Evolutionary conservation across 2,888 invertebrate species (phyloP), one percentile per base, ranked within the genome.

Genomic region (Agonopterix subpropinquella): DNA sequence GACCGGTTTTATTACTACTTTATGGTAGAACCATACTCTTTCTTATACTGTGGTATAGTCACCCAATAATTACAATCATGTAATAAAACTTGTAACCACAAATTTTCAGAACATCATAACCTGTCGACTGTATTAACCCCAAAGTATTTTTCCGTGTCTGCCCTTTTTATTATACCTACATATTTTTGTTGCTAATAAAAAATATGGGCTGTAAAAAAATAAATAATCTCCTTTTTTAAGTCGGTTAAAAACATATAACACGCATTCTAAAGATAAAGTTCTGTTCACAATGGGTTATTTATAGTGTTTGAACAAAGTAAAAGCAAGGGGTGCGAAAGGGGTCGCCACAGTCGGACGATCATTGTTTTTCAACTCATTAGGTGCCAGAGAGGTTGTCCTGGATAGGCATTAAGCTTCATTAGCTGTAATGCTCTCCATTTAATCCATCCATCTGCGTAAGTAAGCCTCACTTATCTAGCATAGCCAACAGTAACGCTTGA

Each of bases 321-420:
- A 56, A 67, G 59, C 58, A 65, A 77, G 61, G 77, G 77, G 74
- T 73, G 79, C 76, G 68, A 84, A 85, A 80, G 80, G 70, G 85
- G 83, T 79, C 81, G 73, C 55, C 73, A 78, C 84, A 83, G 80
- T 68, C 65, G 70, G 78, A 72, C 76, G 84, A 73, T 70, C 80
- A 82, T 80, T 65, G 79, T 80, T 82, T 80, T 77, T 81, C 86
- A 78, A 76, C 78, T 85, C 82, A 86, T 86, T 87, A 83, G 65
- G 67, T 66, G 51, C 54, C 59, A 61, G 64, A 68, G 70, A 28
- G 66, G 68, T 64, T 73, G 78, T 74, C 76, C 80, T 79, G 77
- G 71, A 74, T 83, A 75, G 57, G 72, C 82, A 79, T 67, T 61
- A 66, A 66, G 71, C 67, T 68, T 76, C 77, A 75, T 75, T 75